Evolutionary conservation across 2,888 invertebrate species (phyloP).

Genomic region (Molanna angustata): DNA sequence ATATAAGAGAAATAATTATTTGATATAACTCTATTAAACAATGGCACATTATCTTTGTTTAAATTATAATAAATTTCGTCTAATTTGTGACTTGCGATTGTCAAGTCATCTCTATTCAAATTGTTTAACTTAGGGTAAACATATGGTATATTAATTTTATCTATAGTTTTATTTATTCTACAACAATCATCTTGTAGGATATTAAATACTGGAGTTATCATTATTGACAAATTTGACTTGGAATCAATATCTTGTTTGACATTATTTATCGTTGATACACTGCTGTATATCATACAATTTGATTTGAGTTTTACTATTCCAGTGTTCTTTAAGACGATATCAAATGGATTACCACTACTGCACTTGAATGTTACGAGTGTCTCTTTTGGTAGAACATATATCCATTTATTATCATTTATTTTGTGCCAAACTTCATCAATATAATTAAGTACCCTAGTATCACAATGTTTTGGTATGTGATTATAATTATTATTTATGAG

Average conservation of each 20-base stretch:
- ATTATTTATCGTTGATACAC: background rate
- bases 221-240: constrained; percentile 1
- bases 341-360: background rate
- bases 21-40: background rate
- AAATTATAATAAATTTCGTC: constrained; percentile 3
- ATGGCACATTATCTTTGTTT: background rate
- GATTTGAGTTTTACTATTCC: constrained; percentile 1
- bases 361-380: constrained; percentile 7
- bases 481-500: background rate
- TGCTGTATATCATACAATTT: constrained; percentile 7
- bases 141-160: background rate
- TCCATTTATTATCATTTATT: constrained; percentile 9
- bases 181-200: constrained; percentile 1
- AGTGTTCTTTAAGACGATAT: background rate
- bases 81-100: constrained; percentile 1
- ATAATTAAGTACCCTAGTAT: constrained; percentile 4
- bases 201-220: background rate
- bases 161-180: background rate
- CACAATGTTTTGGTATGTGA: background rate
- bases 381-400: background rate
- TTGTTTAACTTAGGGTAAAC: background rate
- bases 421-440: constrained; percentile 12
- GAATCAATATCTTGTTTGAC: background rate
- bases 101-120: background rate
- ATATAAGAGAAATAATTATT: constrained; percentile 3